A percentile compares a stretch with the other conserved stretches of the same genome.
Conservation (phyloP, 2,888 invertebrate species). For the Tenodera sinensis region DNA sequence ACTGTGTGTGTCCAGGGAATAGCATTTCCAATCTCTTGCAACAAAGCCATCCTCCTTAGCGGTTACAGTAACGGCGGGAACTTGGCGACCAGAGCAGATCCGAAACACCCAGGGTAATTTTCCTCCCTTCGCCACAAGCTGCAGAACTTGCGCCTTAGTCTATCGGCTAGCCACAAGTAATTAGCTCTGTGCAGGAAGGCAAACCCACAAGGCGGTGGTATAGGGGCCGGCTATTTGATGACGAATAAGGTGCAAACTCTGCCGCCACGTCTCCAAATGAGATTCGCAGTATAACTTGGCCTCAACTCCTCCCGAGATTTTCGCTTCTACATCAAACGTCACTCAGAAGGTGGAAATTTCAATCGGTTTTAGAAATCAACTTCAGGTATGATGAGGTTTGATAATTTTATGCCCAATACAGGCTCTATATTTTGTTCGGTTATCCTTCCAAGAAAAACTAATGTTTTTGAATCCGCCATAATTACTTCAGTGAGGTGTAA, state of each 20-base stretch:
- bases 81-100: neutral
- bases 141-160: neutral
- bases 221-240: neutral
- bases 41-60: neutral
- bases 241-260: conserved; percentile 3
- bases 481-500: too few relatives aligned
- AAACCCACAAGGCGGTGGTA: neutral
- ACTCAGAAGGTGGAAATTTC: neutral
- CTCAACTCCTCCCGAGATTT: neutral
- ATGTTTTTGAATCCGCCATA: too few relatives aligned
- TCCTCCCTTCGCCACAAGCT: neutral
- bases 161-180: conserved; percentile 4
- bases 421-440: too few relatives aligned
- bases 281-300: neutral
- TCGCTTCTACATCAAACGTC: neutral
- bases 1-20: too few relatives aligned
- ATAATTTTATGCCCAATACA: too few relatives aligned
- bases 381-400: too few relatives aligned
- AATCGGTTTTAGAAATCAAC: neutral
- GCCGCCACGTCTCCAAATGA: neutral
- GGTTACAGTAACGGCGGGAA: neutral
- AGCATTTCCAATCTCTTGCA: neutral
- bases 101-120: neutral
- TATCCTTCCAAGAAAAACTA: too few relatives aligned
- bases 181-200: neutral